phyloP scores from a whole-genome alignment of 2,113 vertebrate genomes.

The Cyprinus carpio region DNA sequence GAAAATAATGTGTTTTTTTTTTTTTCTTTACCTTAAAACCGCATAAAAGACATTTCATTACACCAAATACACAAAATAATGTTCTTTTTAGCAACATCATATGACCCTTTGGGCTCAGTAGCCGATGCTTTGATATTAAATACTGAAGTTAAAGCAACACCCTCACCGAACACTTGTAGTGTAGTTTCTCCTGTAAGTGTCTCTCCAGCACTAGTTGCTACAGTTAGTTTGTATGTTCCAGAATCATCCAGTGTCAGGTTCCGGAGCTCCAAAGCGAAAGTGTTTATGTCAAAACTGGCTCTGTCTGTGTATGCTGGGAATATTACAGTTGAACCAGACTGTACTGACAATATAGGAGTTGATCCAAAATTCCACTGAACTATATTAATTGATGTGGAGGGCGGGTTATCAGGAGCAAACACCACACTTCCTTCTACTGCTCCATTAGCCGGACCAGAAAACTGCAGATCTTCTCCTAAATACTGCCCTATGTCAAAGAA shows the following conservation, averaged over 20 bases:
- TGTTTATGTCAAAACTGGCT: constrained; percentile 12
- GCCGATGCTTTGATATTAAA: no score
- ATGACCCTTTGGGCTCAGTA: no score
- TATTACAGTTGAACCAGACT: constrained; percentile 33
- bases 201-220: accelerated
- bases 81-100: no score
- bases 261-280: constrained; percentile 62
- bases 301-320: background rate
- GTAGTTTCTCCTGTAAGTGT: background rate
- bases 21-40: no score
- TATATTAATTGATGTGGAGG: accelerated
- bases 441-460: background rate
- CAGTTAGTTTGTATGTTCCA: background rate
- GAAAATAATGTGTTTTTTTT: no score
- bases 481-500: background rate
- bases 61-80: no score
- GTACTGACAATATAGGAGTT: background rate
- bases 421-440: background rate
- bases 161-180: constrained; percentile 29
- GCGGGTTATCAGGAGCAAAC: background rate
- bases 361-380: background rate
- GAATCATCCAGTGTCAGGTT: constrained; percentile 48
- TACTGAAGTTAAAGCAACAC: no score
- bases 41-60: no score
- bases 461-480: background rate